phyloP scores from a whole-genome alignment of 1,140 invertebrate genomes.

The Eubasilissa regina region DNA sequence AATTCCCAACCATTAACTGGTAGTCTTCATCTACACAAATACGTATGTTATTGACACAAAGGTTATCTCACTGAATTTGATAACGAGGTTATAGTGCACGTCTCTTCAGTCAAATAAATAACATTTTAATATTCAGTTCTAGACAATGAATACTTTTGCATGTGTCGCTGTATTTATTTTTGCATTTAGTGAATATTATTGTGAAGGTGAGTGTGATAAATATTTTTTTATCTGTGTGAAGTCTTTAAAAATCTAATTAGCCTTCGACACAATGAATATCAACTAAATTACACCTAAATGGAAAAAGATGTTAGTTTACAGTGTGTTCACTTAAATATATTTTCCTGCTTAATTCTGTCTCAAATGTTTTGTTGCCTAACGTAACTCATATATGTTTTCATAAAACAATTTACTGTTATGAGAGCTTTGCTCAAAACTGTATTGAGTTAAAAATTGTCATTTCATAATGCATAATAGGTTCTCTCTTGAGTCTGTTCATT shows the following conservation, averaged over 20 bases:
- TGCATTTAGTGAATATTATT: slow-evolving; percentile 29
- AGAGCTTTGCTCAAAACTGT: too few relatives aligned
- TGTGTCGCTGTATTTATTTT: slow-evolving; percentile 27
- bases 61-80: slow-evolving; percentile 39
- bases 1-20: slow-evolving; percentile 18
- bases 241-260: background rate
- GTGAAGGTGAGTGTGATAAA: slow-evolving; percentile 38
- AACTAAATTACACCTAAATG: too few relatives aligned
- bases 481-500: too few relatives aligned
- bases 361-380: too few relatives aligned
- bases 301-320: too few relatives aligned
- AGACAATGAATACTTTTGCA: slow-evolving; percentile 27
- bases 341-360: too few relatives aligned
- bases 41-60: background rate
- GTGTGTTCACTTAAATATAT: too few relatives aligned
- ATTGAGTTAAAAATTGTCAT: too few relatives aligned
- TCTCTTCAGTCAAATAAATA: slow-evolving; percentile 4
- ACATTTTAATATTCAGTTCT: slow-evolving; percentile 13
- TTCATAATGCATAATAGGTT: too few relatives aligned
- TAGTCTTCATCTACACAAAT: slow-evolving; percentile 9
- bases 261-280: too few relatives aligned
- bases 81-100: slow-evolving; percentile 39
- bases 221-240: background rate
- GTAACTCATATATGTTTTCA: too few relatives aligned
- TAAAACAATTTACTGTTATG: too few relatives aligned